Percentiles rank a stretch among this genome's conserved stretches.
Evolutionary conservation across 2,888 invertebrate genomes (phyloP).

Genomic region (Dasysyrphus albostriatus): DNA sequence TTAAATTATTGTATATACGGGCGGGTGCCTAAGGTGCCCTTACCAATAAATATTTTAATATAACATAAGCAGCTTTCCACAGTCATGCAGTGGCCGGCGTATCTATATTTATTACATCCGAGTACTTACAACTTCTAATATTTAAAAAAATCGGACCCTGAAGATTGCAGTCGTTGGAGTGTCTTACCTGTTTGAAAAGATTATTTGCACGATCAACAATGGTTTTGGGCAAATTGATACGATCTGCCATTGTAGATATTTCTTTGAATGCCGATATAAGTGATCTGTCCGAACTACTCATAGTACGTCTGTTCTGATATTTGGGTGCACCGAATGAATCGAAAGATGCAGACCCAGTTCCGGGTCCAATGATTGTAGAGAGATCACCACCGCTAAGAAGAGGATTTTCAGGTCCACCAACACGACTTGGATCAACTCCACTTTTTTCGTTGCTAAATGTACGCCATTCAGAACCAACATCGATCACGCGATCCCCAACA

Average conservation of each 20-base stretch:
- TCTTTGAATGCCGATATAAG: conserved; percentile 98
- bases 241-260: conserved; percentile 98
- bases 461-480: conserved; percentile 99
- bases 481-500: conserved; percentile 99
- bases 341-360: conserved; percentile 92
- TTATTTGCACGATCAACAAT: conserved; percentile 98
- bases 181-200: conserved; percentile 95
- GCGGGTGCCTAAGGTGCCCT: no score
- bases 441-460: conserved; percentile 99
- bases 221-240: conserved; percentile 97
- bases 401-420: conserved; percentile 99
- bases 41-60: no score
- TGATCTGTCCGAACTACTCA: conserved; percentile 97
- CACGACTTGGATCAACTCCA: conserved; percentile 99
- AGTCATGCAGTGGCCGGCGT: no score
- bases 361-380: conserved; percentile 96
- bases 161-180: neutral
- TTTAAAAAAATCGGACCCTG: neutral
- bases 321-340: conserved; percentile 93
- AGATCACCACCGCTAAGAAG: conserved; percentile 97
- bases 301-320: conserved; percentile 90
- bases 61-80: no score
- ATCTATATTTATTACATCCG: no score
- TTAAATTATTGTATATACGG: no score
- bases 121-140: neutral